phyloP scores from a whole-genome alignment of 1,140 invertebrate species.

The Cotesia chilonis region DNA sequence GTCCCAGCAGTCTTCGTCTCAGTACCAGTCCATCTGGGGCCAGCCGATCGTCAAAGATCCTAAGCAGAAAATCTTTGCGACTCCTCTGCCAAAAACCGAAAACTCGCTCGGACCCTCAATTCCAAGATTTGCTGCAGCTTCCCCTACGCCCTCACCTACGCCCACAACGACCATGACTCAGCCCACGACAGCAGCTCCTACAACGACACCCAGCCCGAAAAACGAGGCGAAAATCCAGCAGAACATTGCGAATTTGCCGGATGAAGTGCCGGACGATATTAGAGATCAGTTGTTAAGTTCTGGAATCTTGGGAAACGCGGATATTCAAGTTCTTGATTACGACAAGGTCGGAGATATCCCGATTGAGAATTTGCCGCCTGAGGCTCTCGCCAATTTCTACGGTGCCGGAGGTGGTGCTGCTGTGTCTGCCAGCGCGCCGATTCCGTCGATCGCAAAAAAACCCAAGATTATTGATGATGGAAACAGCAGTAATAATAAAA shows the following conservation, averaged over 20 bases:
- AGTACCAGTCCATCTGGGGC: slow-evolving; percentile 53
- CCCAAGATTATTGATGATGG: slow-evolving; percentile 52
- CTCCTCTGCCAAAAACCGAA: slow-evolving; percentile 49
- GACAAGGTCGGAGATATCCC: slow-evolving; percentile 89
- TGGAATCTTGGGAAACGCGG: slow-evolving; percentile 84
- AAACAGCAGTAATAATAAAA: slow-evolving; percentile 62
- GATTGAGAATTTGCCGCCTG: slow-evolving; percentile 83
- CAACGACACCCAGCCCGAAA: slow-evolving; percentile 51
- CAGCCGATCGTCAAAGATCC: slow-evolving; percentile 44
- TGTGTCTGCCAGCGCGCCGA: slow-evolving; percentile 73
- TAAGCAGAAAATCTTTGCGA: slow-evolving; percentile 59
- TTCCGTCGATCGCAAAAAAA: slow-evolving; percentile 69
- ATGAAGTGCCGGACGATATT: slow-evolving; percentile 87
- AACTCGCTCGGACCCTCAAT: slow-evolving; percentile 31
- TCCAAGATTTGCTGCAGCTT: slow-evolving; percentile 31
- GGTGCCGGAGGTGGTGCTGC: slow-evolving; percentile 75
- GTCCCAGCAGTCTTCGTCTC: slow-evolving; percentile 39
- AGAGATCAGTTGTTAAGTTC: slow-evolving; percentile 83
- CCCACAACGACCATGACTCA: slow-evolving; percentile 45
- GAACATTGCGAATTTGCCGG: slow-evolving; percentile 73
- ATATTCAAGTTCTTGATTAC: slow-evolving; percentile 85
- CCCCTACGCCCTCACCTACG: slow-evolving; percentile 38
- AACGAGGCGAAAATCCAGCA: slow-evolving; percentile 67
- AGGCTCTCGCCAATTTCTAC: slow-evolving; percentile 85
- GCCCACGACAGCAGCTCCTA: slow-evolving; percentile 44